Base-by-base conservation (phyloP, 1,140 invertebrate genomes). In the Hyles vespertilio region DNA sequence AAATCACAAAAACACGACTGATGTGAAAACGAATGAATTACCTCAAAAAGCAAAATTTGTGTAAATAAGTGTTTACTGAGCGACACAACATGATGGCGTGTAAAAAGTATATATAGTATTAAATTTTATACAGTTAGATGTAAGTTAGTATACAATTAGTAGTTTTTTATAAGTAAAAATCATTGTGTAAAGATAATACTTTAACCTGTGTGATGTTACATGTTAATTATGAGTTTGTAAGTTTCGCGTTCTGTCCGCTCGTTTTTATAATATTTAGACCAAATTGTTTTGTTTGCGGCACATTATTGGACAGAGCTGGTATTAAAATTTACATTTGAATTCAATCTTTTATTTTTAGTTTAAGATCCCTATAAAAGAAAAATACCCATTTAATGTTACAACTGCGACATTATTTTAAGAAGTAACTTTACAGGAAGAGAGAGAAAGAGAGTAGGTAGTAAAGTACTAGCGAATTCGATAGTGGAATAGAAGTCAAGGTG, bases 271-370 rank as follows among this genome's bases (percentile, higher is more conserved):
- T 32, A 34, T 49, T 56, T 63, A 63, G 50, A 58, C 56, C 51
- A 55, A 63, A 63, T 54, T 32, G 51, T 54, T 56, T 58, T 54
- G 51, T 58, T 51, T 60, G 57, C 44, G 51, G 56, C 44, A 54
- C 56, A 50, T 51, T 63, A 49, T 50, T 58, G 61, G 56, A 58
- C 56, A 63, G 52, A 58, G 49, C 47, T 58, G 53, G 56, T 63
- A 63, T 58, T 63, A 63, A 63, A 63, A 53, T 63, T 49, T 63
- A 63, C 61, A 61, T 56, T 61, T 44, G 43, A 56, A 48, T n/a
- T 12, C 3, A 0, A 12, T 40, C 9, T 40, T 43, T 43, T 40
- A 12, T 53, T 50, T 53, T 40, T 40, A 53, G 51, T 11, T 11
- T 40, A 53, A n/a, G 11, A 11, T 53, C 9, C 11, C 33, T 40